Evolutionary conservation across 2,888 invertebrate species (phyloP).

Genomic region (Trachelus iudaicus): DNA sequence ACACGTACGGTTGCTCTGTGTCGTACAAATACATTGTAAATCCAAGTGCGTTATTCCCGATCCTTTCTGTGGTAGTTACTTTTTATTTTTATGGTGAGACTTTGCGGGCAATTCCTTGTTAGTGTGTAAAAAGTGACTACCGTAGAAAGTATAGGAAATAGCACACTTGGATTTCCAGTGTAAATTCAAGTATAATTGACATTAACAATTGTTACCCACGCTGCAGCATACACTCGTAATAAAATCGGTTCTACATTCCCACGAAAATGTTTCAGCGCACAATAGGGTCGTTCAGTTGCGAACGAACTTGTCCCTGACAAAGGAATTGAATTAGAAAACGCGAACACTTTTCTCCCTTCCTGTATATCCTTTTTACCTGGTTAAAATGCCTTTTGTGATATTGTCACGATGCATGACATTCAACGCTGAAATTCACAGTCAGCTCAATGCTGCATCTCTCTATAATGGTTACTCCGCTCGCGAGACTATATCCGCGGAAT

Average conservation of each 20-base stretch:
- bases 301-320: background rate
- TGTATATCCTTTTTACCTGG: background rate
- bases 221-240: background rate
- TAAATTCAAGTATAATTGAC: background rate
- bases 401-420: background rate
- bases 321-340: background rate
- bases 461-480: too few species aligned
- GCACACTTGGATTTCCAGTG: too few species aligned
- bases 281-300: background rate
- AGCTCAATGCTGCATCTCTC: too few species aligned
- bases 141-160: too few species aligned
- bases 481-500: conserved; percentile 4
- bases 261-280: background rate
- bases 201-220: background rate
- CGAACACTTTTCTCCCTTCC: background rate
- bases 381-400: background rate
- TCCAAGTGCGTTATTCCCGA: too few species aligned
- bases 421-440: background rate
- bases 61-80: too few species aligned
- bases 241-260: background rate
- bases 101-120: too few species aligned
- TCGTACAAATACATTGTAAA: background rate
- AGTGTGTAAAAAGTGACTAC: too few species aligned
- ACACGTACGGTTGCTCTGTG: too few species aligned
- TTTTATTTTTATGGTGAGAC: too few species aligned